Percentiles rank a stretch among this genome's conserved stretches.
Conservation (phyloP, 2,113 vertebrate species). For the Theropithecus gelada region DNA sequence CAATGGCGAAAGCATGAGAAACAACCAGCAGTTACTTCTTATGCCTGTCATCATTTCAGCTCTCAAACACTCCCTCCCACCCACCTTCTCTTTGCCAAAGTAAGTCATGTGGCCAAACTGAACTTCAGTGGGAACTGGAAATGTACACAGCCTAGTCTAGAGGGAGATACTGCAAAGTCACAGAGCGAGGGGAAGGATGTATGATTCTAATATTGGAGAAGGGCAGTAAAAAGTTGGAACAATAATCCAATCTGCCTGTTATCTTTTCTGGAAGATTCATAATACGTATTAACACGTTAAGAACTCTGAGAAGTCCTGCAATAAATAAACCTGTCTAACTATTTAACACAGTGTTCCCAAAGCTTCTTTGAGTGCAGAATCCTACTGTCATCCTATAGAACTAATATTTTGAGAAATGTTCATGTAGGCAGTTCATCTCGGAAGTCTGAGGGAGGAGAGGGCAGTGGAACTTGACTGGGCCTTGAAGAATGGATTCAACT, state of each 20-base stretch:
- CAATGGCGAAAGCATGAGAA: background rate
- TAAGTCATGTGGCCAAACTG: background rate
- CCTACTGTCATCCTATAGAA: background rate
- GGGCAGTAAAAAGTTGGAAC: background rate
- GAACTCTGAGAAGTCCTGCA: background rate
- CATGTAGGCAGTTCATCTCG: background rate
- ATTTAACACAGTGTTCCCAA: background rate
- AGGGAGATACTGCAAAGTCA: background rate
- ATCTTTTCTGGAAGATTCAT: background rate
- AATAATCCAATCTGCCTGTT: background rate
- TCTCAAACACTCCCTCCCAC: background rate
- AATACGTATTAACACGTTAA: accelerated
- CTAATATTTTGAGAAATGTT: background rate
- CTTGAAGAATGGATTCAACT: background rate
- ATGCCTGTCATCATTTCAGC: background rate
- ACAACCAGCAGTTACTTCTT: background rate
- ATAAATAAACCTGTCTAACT: background rate
- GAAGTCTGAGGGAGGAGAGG: background rate
- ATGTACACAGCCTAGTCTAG: accelerated
- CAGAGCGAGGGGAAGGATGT: background rate
- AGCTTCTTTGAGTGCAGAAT: background rate
- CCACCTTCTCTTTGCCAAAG: background rate
- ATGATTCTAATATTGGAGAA: background rate
- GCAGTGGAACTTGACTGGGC: background rate
- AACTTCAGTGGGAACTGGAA: background rate